Conservation (phyloP, 2,888 invertebrate species). For the Leptinotarsa haldemani region DNA sequence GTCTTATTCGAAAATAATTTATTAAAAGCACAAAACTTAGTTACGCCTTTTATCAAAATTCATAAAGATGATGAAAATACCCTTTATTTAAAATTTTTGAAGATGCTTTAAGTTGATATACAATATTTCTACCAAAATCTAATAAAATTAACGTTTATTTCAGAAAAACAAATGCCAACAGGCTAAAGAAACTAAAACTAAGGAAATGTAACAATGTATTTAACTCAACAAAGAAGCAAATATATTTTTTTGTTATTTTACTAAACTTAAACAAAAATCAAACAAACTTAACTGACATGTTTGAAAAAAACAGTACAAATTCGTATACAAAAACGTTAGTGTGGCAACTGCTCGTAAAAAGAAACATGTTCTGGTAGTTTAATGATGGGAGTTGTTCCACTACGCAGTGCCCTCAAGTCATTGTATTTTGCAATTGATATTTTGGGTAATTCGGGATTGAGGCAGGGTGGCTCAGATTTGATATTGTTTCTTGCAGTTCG, state of each 20-base stretch:
- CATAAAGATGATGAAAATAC: too few species aligned
- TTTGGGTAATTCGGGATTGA: neutral
- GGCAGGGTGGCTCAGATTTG: neutral
- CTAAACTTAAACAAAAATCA: neutral
- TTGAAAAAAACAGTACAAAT: neutral
- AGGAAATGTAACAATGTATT: neutral
- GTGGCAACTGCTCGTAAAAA: neutral
- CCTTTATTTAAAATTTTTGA: too few species aligned
- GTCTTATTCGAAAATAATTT: too few species aligned
- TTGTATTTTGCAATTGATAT: neutral
- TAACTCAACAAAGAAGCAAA: neutral
- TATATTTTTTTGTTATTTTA: neutral
- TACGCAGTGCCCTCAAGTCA: neutral
- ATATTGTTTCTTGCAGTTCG: neutral
- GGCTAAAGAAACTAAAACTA: neutral
- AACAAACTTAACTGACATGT: neutral
- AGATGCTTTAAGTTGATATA: neutral
- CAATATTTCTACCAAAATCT: neutral
- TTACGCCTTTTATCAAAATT: too few species aligned
- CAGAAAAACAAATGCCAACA: neutral
- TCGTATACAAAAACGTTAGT: neutral
- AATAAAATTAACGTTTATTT: neutral
- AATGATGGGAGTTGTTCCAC: neutral
- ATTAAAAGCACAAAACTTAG: too few species aligned
- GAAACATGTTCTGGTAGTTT: neutral